Conservation (phyloP, 2,888 invertebrate genomes). For the Drosophila nr. medialis region DNA sequence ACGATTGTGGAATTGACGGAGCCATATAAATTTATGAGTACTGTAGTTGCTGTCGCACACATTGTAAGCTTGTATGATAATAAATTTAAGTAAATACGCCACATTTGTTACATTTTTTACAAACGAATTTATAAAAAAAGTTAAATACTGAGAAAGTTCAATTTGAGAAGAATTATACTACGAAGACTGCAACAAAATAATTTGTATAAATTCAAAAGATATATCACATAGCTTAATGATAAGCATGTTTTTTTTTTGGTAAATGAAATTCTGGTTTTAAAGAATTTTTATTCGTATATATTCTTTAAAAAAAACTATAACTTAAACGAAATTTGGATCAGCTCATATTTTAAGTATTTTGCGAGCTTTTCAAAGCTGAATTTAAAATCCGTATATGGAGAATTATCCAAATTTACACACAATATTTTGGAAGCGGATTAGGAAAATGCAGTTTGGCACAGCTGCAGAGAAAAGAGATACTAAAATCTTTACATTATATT, state of each 20-base stretch:
- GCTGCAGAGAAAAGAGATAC: constrained; percentile 12
- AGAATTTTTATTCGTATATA: background rate
- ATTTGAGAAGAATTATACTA: background rate
- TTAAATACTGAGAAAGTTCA: too few relatives aligned
- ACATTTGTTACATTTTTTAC: background rate
- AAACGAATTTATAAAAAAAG: background rate
- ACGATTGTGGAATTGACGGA: constrained; percentile 75
- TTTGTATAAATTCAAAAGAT: background rate
- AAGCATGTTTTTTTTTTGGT: background rate
- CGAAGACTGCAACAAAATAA: background rate
- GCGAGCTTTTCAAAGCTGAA: background rate
- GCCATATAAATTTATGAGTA: constrained; percentile 67
- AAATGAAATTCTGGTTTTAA: background rate
- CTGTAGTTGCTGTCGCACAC: constrained; percentile 18
- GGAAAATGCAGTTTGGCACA: constrained; percentile 29
- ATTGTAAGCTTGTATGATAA: background rate
- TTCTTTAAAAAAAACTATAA: too few relatives aligned
- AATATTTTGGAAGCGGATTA: constrained; percentile 12
- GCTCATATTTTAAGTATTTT: constrained; percentile 3
- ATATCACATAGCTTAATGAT: background rate
- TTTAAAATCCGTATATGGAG: background rate
- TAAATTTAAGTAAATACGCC: background rate
- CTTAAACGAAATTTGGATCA: background rate
- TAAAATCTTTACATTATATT: constrained; percentile 21
- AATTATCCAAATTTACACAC: background rate